A percentile compares a stretch with the other conserved stretches of the same genome.
Conservation (phyloP, 2,888 invertebrate genomes). For the Drosophila nr. perissopoda region DNA sequence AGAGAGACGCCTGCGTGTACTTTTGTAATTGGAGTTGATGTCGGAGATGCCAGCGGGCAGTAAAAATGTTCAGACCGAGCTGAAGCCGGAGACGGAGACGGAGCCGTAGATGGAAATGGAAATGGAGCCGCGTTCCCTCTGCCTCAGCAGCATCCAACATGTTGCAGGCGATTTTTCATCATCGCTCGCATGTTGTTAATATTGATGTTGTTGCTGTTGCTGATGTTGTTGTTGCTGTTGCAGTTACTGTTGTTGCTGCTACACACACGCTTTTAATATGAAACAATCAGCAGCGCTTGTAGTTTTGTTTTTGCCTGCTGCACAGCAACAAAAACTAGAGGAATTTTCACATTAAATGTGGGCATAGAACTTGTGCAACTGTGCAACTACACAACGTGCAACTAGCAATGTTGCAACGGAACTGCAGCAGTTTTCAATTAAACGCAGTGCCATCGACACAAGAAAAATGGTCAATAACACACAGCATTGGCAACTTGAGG, state of each 20-base stretch:
- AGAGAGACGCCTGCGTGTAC: slow-evolving; percentile 79
- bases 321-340: slow-evolving; percentile 57
- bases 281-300: slow-evolving; percentile 79
- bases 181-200: slow-evolving; percentile 76
- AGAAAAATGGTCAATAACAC: slow-evolving; percentile 71
- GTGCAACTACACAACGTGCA: slow-evolving; percentile 36
- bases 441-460: slow-evolving; percentile 73
- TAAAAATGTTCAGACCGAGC: slow-evolving; percentile 26
- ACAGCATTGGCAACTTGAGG: not conserved
- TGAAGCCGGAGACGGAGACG: slow-evolving; percentile 28
- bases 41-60: slow-evolving; percentile 76
- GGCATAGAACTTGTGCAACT: slow-evolving; percentile 62
- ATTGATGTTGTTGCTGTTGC: slow-evolving; percentile 52
- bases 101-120: slow-evolving; percentile 19
- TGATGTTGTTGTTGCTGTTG: slow-evolving; percentile 38
- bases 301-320: slow-evolving; percentile 70
- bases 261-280: slow-evolving; percentile 72
- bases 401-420: slow-evolving; percentile 21
- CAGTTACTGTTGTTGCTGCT: slow-evolving; percentile 43
- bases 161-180: slow-evolving; percentile 83
- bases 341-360: slow-evolving; percentile 74
- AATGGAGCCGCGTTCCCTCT: slow-evolving; percentile 25
- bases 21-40: slow-evolving; percentile 80
- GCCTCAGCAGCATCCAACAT: slow-evolving; percentile 79
- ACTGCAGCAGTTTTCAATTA: slow-evolving; percentile 84